A percentile compares a stretch with the other conserved stretches of the same genome.
Conservation (phyloP, 1,140 invertebrate species). For the Ceratina japonica region DNA sequence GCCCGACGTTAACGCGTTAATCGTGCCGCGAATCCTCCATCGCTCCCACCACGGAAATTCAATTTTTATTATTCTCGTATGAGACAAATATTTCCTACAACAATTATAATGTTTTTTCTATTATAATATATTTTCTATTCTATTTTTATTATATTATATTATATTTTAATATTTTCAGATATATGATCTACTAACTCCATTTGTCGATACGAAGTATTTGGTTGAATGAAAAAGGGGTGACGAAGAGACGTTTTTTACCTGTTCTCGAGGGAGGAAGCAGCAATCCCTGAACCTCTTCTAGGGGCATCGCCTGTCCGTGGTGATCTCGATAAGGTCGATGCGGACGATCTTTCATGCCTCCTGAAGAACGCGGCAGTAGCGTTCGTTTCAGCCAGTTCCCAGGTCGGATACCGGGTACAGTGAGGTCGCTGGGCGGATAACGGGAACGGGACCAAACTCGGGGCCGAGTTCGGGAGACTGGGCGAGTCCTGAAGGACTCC, state of each 20-base stretch:
- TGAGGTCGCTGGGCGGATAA: slow-evolving; percentile 10
- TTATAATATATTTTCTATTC: too few relatives aligned
- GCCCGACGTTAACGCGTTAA: too few relatives aligned
- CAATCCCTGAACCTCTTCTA: slow-evolving; percentile 74
- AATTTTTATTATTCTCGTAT: too few relatives aligned
- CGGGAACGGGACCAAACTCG: slow-evolving; percentile 41
- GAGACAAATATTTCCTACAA: not conserved
- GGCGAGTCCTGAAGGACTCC: slow-evolving; percentile 73
- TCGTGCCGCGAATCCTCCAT: too few relatives aligned
- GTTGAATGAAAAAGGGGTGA: too few relatives aligned
- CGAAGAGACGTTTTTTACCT: slow-evolving; percentile 60
- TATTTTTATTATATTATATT: too few relatives aligned
- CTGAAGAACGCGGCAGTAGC: slow-evolving; percentile 20
- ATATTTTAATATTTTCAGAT: too few relatives aligned
- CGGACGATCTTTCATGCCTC: slow-evolving; percentile 72
- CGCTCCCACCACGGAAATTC: too few relatives aligned
- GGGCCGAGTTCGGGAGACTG: slow-evolving; percentile 55
- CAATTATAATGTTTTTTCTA: too few relatives aligned
- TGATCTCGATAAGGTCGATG: slow-evolving; percentile 69
- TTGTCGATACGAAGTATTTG: too few relatives aligned
- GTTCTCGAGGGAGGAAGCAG: slow-evolving; percentile 71
- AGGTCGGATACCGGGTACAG: slow-evolving; percentile 28
- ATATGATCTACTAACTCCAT: too few relatives aligned
- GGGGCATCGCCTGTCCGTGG: slow-evolving; percentile 71
- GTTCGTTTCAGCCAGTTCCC: slow-evolving; percentile 23